Evolutionary conservation across 2,113 vertebrate species (phyloP), one percentile per base, ranked within the genome.

Genomic region (Oreamnos americanus): DNA sequence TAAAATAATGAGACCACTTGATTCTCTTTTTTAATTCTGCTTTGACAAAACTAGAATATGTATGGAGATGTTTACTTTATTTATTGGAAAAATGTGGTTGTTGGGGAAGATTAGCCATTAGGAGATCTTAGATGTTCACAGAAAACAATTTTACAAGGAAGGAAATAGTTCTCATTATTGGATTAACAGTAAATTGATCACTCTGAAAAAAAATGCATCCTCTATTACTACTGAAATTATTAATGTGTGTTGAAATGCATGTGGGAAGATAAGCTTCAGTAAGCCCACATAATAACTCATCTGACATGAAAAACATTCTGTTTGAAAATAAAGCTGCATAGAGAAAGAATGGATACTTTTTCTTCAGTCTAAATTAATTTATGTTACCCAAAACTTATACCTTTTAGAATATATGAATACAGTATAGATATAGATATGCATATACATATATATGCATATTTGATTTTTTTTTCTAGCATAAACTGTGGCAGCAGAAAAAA

Each of bases 61-160:
- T 13, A n/a, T 4, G 12, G 30, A 57, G 28, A 85, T 62, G 16
- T 86, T 96, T 86, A 91, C 6, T 55, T 78, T 36, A 36, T 67
- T 71, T 36, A 43, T 14, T 92, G 57, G 30, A 25, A 67, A 87
- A 87, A 81, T 82, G 26, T 67, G 64, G 25, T 49, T 71, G 12
- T 87, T 89, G 26, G 39, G 88, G 30, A 67, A 33, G 13, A 96
- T 86, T 67, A 93, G 60, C 62, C 55, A 71, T 96, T 91, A 97
- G 19, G 47, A 78, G 87, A 85, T 57, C 82, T 3, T 58, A 58
- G 47, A 57, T 7, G 7, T 43, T 45, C 53, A 83, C 60, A 96
- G 92, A 97, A 97, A 96, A 96, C 76, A 87, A 96, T 86, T 93
- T 82, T 96, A 30, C 19, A 57, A 16, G 89, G 55, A 97, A 97